Conservation (phyloP, 2,113 vertebrate genomes). For the Hystrix brachyura region DNA sequence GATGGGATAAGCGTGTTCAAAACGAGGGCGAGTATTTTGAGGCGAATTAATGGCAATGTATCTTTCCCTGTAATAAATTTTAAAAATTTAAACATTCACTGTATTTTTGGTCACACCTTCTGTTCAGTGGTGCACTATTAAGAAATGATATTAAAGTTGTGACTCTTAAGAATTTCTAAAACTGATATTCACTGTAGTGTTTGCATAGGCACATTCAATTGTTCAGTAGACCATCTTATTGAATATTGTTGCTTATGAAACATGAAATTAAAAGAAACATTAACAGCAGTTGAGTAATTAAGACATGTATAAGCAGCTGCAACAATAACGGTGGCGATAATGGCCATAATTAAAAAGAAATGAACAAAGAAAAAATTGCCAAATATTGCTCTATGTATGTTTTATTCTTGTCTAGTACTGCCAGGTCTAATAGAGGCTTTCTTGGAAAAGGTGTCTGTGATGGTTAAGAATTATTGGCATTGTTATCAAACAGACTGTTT, state of each 20-base stretch:
- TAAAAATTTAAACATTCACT: neutral
- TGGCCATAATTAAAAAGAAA: neutral
- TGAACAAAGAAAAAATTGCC: neutral
- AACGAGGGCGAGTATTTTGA: neutral
- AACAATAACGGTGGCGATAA: neutral
- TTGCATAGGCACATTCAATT: neutral
- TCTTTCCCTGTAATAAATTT: neutral
- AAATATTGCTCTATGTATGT: neutral
- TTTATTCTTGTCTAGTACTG: conserved; percentile 9
- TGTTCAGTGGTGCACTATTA: neutral
- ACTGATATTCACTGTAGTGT: neutral
- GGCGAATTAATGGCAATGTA: neutral
- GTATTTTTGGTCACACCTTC: neutral
- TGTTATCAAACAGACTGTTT: neutral
- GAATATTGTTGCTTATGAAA: conserved; percentile 52
- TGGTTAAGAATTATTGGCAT: neutral
- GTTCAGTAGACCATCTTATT: neutral
- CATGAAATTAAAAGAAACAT: conserved; percentile 17
- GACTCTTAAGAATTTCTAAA: conserved; percentile 44
- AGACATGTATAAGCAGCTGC: neutral
- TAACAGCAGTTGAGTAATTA: conserved; percentile 13
- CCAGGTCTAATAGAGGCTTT: neutral
- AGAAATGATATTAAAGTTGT: conserved; percentile 8
- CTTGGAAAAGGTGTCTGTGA: neutral
- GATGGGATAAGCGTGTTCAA: neutral